Base-by-base conservation (phyloP, 2,797 vertebrate genomes). In the Prunella strophiata region DNA sequence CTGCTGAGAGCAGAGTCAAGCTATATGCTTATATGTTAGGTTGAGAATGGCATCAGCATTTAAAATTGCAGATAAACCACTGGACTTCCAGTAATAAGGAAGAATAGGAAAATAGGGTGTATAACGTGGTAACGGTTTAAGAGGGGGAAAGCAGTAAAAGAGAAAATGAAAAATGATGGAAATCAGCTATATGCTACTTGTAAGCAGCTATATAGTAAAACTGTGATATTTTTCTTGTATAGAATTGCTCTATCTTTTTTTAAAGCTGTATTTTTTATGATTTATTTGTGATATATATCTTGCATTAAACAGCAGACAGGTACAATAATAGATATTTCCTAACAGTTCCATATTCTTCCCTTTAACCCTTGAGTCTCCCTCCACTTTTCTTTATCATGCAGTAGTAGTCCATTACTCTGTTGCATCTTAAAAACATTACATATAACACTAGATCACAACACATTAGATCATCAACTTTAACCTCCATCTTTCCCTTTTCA, bases 181-280 rank as follows among this genome's bases (percentile, higher is more conserved):
- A 97, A 96, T 68, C 90, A 96, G 51, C 81, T 81, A 94, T 92
- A 91, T 74, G 70, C 91, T 97, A 97, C 95, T 83, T 74, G 51
- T 96, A 94, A 70, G 67, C 30, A 96, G 61, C 16, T 88, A 55
- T 40, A 74, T 80, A 89, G 66, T 90, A 93, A 96, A 96, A 67
- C 13, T 10, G 34, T 89, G 21, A 91, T 67, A 6, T 89, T 94
- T 83, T 57, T 75, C 47, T 92, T 85, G 63, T 29, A 47, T 29
- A 50, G 54, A 62, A 80, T 88, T 43, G 75, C 75, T 54, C 6
- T 17, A 17, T 34, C 36, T 70, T 80, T 91, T 79, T 74, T 47
- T 22, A 45, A 57, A 87, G 21, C 8, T 55, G 4, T 14, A 16
- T 88, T 91, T 95, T 75, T 70, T 91, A 55, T 79, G 5, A n/a